Evolutionary conservation across 2,113 vertebrate genomes (phyloP).

Genomic region (Platycercus adscitus): DNA sequence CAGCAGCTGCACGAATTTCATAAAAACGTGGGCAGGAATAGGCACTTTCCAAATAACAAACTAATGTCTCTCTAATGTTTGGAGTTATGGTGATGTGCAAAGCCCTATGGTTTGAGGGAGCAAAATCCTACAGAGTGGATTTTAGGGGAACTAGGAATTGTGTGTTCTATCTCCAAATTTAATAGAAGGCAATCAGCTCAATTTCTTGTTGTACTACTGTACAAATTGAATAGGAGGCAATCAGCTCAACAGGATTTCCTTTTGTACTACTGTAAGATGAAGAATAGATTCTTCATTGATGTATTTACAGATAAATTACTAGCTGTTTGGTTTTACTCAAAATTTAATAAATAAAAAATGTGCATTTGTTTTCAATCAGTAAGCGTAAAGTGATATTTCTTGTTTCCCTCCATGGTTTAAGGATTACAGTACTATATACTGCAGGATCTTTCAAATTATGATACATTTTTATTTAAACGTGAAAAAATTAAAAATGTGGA

Average conservation of each 20-base stretch:
- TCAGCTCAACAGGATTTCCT: neutral
- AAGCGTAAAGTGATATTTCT: neutral
- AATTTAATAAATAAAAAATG: neutral
- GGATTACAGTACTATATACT: neutral
- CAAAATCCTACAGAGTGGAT: neutral
- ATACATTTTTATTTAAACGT: neutral
- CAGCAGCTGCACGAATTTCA: neutral
- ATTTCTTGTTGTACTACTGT: neutral
- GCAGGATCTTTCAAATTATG: neutral
- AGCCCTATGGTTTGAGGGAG: neutral
- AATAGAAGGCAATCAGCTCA: neutral
- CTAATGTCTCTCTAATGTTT: neutral
- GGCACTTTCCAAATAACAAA: neutral
- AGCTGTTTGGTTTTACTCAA: neutral
- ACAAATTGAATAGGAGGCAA: neutral
- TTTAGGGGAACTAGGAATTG: neutral
- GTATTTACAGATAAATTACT: neutral
- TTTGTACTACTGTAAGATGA: neutral
- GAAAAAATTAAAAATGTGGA: neutral
- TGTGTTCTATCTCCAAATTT: neutral
- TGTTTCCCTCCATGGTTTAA: neutral
- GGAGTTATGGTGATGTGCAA: neutral
- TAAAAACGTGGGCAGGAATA: neutral
- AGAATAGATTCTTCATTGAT: neutral
- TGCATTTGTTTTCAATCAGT: neutral